Conservation (phyloP, 2,113 vertebrate genomes). For the Rhea americana region DNA sequence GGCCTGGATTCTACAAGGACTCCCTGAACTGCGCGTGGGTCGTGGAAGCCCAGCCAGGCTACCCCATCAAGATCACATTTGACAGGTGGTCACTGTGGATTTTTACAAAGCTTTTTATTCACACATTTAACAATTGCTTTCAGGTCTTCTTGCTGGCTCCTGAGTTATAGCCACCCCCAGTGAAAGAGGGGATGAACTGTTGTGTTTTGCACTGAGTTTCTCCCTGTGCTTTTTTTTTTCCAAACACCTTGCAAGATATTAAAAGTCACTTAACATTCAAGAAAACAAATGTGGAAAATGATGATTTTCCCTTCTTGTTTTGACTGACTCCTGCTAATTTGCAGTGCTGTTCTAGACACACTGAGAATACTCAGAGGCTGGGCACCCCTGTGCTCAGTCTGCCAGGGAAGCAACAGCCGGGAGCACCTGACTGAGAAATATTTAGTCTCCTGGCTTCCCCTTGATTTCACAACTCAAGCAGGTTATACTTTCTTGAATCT, state of each 20-base stretch:
- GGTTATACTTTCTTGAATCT: not conserved
- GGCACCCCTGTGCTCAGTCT: not conserved
- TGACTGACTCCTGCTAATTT: not conserved
- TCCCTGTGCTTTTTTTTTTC: not conserved
- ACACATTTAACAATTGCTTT: accelerated
- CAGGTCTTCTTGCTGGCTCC: accelerated
- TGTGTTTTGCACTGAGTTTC: not conserved
- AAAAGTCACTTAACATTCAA: not conserved
- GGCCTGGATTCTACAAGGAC: slow-evolving; percentile 99
- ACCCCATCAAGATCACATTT: slow-evolving; percentile 99
- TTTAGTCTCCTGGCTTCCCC: not conserved
- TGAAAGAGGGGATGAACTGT: accelerated
- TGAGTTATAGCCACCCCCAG: not conserved
- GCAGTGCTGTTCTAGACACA: not conserved
- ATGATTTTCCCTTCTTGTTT: not conserved
- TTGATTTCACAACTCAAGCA: not conserved
- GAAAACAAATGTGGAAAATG: not conserved
- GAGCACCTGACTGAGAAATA: accelerated
- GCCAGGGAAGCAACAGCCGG: not conserved
- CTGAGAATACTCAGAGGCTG: not conserved
- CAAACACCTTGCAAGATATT: not conserved
- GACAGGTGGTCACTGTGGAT: slow-evolving; percentile 82
- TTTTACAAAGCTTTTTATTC: accelerated
- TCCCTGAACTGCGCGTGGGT: slow-evolving; percentile 97
- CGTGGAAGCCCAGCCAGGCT: slow-evolving; percentile 95